phyloP scores from a whole-genome alignment of 2,888 invertebrate species.

The Ectemnius continuus region DNA sequence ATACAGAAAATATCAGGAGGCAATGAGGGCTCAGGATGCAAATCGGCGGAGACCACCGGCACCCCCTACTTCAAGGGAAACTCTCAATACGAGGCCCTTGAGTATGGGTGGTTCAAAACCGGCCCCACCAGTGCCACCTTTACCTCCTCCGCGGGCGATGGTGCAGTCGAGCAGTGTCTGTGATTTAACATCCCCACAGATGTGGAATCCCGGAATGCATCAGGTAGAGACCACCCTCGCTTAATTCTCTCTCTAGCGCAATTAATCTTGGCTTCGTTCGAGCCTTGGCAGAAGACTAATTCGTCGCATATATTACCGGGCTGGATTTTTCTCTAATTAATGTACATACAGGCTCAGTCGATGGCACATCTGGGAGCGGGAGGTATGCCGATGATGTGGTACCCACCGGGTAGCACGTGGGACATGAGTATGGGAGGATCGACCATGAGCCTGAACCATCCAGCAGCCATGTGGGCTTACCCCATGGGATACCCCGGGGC shows the following conservation, averaged over 20 bases:
- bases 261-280: no score
- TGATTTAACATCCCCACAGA: slow-evolving; percentile 69
- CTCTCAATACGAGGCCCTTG: slow-evolving; percentile 63
- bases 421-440: slow-evolving; percentile 70
- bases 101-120: slow-evolving; percentile 65
- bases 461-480: slow-evolving; percentile 68
- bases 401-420: slow-evolving; percentile 70
- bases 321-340: slow-evolving; percentile 6
- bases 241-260: no score
- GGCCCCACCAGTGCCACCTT: slow-evolving; percentile 54
- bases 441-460: slow-evolving; percentile 73
- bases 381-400: slow-evolving; percentile 79
- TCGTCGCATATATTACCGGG: neutral
- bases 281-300: neutral
- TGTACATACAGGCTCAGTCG: slow-evolving; percentile 82
- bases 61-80: slow-evolving; percentile 62
- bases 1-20: slow-evolving; percentile 79
- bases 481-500: slow-evolving; percentile 70
- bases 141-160: slow-evolving; percentile 69
- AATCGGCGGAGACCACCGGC: slow-evolving; percentile 71
- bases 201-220: slow-evolving; percentile 79
- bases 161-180: slow-evolving; percentile 75
- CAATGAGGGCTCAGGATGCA: slow-evolving; percentile 80
- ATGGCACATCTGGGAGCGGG: slow-evolving; percentile 82
- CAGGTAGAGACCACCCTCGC: slow-evolving; percentile 78